Evolutionary conservation across 2,113 vertebrate genomes (phyloP).

Genomic region (Python bivittatus): DNA sequence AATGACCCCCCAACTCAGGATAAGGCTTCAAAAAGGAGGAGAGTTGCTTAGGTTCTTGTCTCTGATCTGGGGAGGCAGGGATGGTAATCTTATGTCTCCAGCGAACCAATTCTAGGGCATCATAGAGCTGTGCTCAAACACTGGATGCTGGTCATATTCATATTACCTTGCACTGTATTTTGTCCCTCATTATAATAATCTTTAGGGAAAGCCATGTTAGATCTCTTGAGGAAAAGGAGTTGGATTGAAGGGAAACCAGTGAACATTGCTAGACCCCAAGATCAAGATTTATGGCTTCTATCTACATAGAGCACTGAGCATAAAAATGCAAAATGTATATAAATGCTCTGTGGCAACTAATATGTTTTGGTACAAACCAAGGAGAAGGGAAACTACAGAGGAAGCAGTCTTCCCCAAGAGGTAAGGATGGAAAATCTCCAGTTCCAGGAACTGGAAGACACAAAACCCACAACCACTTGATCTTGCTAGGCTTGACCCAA

Average conservation of each 20-base stretch:
- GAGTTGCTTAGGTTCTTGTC: background rate
- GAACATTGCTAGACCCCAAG: no score
- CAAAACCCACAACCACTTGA: background rate
- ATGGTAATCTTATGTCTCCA: background rate
- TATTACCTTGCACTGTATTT: background rate
- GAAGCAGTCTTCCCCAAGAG: background rate
- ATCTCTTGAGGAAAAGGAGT: background rate
- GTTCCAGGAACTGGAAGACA: background rate
- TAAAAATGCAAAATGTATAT: background rate
- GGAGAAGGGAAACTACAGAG: background rate
- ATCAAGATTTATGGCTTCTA: background rate
- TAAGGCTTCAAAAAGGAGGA: background rate
- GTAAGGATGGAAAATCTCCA: background rate
- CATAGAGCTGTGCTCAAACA: background rate
- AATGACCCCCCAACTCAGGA: background rate
- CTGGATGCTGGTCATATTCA: background rate
- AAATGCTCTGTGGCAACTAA: background rate
- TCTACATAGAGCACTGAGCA: background rate
- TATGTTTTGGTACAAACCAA: background rate
- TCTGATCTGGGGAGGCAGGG: background rate
- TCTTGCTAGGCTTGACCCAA: background rate
- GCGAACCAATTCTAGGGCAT: background rate
- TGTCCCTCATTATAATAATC: background rate
- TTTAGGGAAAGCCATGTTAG: background rate
- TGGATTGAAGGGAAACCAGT: background rate